phyloP scores from a whole-genome alignment of 2,113 vertebrate genomes.

The Neomonachus schauinslandi region DNA sequence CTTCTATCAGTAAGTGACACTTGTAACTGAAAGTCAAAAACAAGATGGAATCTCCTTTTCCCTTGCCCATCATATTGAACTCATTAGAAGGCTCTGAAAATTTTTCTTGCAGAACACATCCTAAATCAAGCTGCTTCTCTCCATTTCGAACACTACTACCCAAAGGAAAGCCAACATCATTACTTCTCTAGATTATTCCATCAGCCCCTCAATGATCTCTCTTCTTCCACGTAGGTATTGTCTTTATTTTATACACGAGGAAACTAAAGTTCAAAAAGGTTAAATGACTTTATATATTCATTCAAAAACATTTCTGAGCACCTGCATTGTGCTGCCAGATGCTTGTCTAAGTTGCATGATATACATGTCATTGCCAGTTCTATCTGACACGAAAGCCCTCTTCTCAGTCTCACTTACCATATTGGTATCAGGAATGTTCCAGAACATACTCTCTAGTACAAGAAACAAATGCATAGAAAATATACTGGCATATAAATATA shows the following conservation, averaged over 20 bases:
- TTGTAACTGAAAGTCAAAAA: neutral
- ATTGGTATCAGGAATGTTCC: neutral
- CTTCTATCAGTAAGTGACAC: neutral
- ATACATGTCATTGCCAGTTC: neutral
- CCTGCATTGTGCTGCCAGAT: neutral
- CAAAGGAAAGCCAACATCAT: neutral
- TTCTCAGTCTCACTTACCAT: neutral
- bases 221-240: neutral
- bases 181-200: neutral
- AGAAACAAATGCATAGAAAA: neutral
- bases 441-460: neutral
- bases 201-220: neutral
- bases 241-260: neutral
- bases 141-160: neutral
- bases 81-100: neutral
- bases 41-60: neutral
- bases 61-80: neutral
- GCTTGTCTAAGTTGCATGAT: no score
- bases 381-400: neutral
- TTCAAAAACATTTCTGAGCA: neutral
- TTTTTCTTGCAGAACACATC: neutral
- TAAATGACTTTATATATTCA: neutral
- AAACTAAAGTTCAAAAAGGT: neutral
- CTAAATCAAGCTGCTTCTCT: neutral
- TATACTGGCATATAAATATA: neutral